phyloP scores from a whole-genome alignment of 2,888 invertebrate genomes.

The Lobophora halterata region DNA sequence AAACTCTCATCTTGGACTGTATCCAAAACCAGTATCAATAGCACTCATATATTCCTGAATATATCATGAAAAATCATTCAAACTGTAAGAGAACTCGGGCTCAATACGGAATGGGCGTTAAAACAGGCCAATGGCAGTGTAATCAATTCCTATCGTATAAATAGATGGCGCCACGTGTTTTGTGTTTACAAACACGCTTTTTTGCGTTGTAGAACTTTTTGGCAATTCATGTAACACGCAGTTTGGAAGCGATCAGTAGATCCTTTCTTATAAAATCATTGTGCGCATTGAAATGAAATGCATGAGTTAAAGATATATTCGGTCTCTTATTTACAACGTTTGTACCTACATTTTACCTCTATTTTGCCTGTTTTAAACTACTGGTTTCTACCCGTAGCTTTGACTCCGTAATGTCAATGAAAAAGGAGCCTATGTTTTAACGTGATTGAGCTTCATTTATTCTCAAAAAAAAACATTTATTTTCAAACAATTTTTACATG shows the following conservation, averaged over 20 bases:
- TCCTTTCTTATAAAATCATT: background rate
- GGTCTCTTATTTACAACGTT: no score
- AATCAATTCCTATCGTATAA: constrained; percentile 7
- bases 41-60: background rate
- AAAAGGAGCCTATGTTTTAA: no score
- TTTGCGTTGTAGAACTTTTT: constrained; percentile 14
- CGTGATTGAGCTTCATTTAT: no score
- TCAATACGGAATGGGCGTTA: background rate
- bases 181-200: constrained; percentile 28
- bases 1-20: constrained; percentile 13
- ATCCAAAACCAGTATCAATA: constrained; percentile 13
- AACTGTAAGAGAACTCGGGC: background rate
- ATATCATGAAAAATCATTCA: constrained; percentile 2
- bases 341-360: no score
- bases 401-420: no score
- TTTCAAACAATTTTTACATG: no score
- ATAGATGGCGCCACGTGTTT: constrained; percentile 31
- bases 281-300: constrained; percentile 1
- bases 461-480: no score
- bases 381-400: no score
- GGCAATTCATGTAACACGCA: constrained; percentile 5
- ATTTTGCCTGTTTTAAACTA: no score
- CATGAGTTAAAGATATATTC: no score
- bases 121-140: constrained; percentile 21
- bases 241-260: no score